Evolutionary conservation across 2,888 invertebrate genomes (phyloP).

Genomic region (Tetrapedia diversipes): DNA sequence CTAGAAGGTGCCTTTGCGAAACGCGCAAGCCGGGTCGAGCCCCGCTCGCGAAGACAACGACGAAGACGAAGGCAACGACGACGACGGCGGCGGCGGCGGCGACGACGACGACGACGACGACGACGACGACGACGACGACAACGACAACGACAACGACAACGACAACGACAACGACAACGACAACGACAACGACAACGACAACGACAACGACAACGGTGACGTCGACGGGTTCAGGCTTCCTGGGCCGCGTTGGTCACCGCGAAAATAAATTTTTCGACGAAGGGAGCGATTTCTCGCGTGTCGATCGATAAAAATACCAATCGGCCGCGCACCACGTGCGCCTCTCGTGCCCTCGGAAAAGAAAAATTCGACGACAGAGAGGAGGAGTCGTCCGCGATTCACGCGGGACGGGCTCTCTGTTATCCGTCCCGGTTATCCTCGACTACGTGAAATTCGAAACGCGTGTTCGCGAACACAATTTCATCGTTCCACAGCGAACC

Average conservation of each 20-base stretch:
- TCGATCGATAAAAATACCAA: conserved; percentile 63
- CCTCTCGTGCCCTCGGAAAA: not conserved
- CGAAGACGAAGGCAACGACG: conserved; percentile 54
- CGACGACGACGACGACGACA: conserved; percentile 56
- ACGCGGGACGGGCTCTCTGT: not conserved
- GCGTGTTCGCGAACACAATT: not conserved
- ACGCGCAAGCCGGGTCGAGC: conserved; percentile 78
- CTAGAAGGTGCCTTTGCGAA: conserved; percentile 83
- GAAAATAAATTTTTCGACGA: conserved; percentile 77
- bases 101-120: no score
- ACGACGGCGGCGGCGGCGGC: conserved; percentile 28
- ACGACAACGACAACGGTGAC: conserved; percentile 35
- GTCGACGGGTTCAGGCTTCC: conserved; percentile 62
- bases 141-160: conserved; percentile 35
- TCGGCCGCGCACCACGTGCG: conserved; percentile 19
- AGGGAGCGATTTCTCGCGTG: conserved; percentile 46
- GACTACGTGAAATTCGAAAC: conserved; percentile 38
- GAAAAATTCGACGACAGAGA: not conserved
- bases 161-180: no score
- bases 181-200: conserved; percentile 56
- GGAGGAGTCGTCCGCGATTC: conserved; percentile 1
- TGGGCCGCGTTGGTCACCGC: conserved; percentile 71
- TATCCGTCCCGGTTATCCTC: not conserved
- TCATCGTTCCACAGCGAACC: not conserved
- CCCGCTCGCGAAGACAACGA: conserved; percentile 66